Evolutionary conservation across 2,888 invertebrate genomes (phyloP).

Genomic region (Emmelina monodactyla): DNA sequence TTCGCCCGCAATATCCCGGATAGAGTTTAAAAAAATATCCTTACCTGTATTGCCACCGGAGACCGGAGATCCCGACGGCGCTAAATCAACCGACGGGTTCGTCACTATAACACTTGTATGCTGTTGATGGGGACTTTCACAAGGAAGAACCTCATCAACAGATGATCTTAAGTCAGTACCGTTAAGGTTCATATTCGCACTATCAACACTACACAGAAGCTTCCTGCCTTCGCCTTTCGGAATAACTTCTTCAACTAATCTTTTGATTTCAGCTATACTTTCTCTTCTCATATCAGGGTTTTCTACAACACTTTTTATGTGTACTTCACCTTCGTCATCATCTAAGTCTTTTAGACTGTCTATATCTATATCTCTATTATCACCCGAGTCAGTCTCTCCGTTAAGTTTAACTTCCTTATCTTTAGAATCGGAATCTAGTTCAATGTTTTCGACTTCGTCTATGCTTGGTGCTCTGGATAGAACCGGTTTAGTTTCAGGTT

Average conservation of each 20-base stretch:
- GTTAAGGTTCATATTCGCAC: slow-evolving; percentile 42
- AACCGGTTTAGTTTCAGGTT: slow-evolving; percentile 36
- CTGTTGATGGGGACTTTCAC: slow-evolving; percentile 38
- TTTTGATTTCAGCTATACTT: slow-evolving; percentile 57
- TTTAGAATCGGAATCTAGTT: slow-evolving; percentile 44
- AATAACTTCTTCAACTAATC: slow-evolving; percentile 54
- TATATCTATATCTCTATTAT: slow-evolving; percentile 50
- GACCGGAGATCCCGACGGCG: slow-evolving; percentile 49
- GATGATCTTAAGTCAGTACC: slow-evolving; percentile 42
- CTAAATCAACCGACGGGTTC: slow-evolving; percentile 74
- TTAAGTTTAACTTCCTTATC: slow-evolving; percentile 45
- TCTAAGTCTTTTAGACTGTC: slow-evolving; percentile 62
- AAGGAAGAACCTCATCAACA: slow-evolving; percentile 33
- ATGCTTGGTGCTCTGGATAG: slow-evolving; percentile 55
- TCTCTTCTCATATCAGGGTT: slow-evolving; percentile 56
- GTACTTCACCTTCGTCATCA: slow-evolving; percentile 39
- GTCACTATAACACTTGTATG: slow-evolving; percentile 75
- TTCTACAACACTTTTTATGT: slow-evolving; percentile 48
- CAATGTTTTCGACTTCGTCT: slow-evolving; percentile 56
- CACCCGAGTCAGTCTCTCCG: slow-evolving; percentile 64
- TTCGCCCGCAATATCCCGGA: no score
- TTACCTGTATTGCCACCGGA: slow-evolving; percentile 52
- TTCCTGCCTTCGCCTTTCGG: slow-evolving; percentile 58
- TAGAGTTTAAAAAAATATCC: slow-evolving; percentile 3
- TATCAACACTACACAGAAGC: slow-evolving; percentile 50